Evolutionary conservation across 2,888 invertebrate genomes (phyloP).

Genomic region (Acholoe squamosa): DNA sequence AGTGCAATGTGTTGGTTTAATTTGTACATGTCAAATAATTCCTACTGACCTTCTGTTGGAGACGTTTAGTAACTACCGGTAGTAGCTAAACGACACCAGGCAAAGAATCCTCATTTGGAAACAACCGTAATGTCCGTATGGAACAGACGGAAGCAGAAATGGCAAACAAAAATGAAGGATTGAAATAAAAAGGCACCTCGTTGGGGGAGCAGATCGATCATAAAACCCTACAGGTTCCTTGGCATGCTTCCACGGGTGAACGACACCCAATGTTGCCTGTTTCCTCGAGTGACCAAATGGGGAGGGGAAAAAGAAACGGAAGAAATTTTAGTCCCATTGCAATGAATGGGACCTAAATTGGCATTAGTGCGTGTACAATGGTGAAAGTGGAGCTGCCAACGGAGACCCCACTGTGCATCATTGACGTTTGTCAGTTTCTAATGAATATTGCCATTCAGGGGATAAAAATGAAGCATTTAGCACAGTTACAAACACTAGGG

Average conservation of each 20-base stretch:
- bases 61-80: background rate
- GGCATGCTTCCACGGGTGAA: background rate
- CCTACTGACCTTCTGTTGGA: background rate
- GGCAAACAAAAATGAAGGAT: background rate
- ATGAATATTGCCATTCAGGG: conserved; percentile 37
- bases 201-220: conserved; percentile 7
- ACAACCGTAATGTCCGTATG: background rate
- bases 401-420: background rate
- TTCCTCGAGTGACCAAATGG: conserved; percentile 45
- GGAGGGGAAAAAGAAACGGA: background rate
- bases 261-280: background rate
- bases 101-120: background rate
- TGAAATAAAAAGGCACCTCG: background rate
- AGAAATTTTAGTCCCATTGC: background rate
- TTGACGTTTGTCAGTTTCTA: conserved; percentile 12
- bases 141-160: background rate
- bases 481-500: background rate
- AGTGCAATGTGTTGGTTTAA: background rate
- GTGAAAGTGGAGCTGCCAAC: background rate
- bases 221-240: background rate
- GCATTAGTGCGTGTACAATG: background rate
- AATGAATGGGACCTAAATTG: background rate
- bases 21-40: background rate
- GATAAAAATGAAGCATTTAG: background rate
- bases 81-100: background rate